Base-by-base conservation (phyloP, 2,888 invertebrate species). In the Anaspis maculata region DNA sequence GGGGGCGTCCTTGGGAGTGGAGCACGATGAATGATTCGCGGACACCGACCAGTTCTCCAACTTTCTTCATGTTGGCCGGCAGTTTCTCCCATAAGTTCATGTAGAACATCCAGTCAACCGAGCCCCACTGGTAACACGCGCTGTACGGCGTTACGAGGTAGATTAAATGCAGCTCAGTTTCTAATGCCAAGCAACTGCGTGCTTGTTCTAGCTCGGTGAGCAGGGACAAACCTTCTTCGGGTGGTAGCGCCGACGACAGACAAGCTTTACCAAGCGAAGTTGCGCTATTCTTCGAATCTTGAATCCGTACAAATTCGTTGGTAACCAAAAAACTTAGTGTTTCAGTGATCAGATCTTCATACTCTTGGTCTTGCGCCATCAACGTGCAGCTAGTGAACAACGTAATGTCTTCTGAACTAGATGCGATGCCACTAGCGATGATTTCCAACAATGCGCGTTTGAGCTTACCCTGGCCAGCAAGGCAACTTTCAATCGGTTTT, bases 91-190 rank as follows among this genome's bases (percentile, higher is more conserved):
- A 95, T 22, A 92, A 58, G 42, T 83, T 79, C 23, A 91, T 68
- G 52, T 78, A 79, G 45, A 77, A 72, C 57, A 85, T 69, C 88
- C 88, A 88, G 57, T 96, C 89, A 27, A 92, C 70, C 52, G 81
- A 72, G 36, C 76, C 73, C 73, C 83, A 76, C 49, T 88, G 83
- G 55, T 80, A 80, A 49, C 85, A 81, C 14, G 88, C 79, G 61
- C 86, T 90, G 42, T 90, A 84, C 1, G 97, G 97, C 2, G 96
- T 97, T 23, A 95, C 95, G 53, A 94, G 70, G 64, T 96, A 98
- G 27, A 98, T 79, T 23, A 96, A 76, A 66, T 98, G 97, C 2
- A 98, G 71, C 54, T 98, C 97, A 32, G 87, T 89, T 59, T 95
- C 92, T 7, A 98, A 67, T 0, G 92, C 92, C 57, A 98, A 83